phyloP scores from a whole-genome alignment of 1,140 invertebrate genomes.

The Carcinoscorpius rotundicauda region DNA sequence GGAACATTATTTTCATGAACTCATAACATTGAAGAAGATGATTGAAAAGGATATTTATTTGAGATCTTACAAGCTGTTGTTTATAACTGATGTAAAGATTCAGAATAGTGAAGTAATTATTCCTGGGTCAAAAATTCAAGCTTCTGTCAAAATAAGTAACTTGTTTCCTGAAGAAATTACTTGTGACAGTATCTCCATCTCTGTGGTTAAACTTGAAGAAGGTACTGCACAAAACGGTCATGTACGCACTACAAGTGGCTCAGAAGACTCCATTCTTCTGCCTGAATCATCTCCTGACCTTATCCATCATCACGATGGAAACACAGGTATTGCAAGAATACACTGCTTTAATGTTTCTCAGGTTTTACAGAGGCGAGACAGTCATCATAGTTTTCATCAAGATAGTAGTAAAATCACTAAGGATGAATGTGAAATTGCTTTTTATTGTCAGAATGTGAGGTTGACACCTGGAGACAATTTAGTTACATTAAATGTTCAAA shows the following conservation, averaged over 20 bases:
- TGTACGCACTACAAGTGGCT: not conserved
- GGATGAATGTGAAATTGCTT: slow-evolving; percentile 10
- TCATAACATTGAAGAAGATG: slow-evolving; percentile 27
- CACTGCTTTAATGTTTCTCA: slow-evolving; percentile 16
- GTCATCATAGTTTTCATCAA: slow-evolving; percentile 9
- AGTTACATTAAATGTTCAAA: slow-evolving; percentile 7
- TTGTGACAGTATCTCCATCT: slow-evolving; percentile 26
- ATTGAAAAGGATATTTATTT: slow-evolving; percentile 16
- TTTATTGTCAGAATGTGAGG: slow-evolving; percentile 11
- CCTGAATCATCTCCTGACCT: not conserved
- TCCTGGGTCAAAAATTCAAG: too few species aligned
- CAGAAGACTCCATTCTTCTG: not conserved
- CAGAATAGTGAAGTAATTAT: too few species aligned
- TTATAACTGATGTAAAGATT: slow-evolving; percentile 15
- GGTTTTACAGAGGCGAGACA: slow-evolving; percentile 15
- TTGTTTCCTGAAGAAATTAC: slow-evolving; percentile 45
- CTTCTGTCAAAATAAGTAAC: slow-evolving; percentile 41
- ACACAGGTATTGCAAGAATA: not conserved
- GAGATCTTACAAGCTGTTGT: slow-evolving; percentile 12
- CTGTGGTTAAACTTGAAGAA: not conserved
- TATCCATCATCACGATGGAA: not conserved
- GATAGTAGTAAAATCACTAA: slow-evolving; percentile 12
- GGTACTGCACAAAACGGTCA: not conserved
- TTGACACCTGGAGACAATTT: slow-evolving; percentile 14
- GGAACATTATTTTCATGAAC: slow-evolving; percentile 34